Conservation (phyloP, 37 sponge, comb jelly and placozoan genomes). For the Beroe ovata region DNA sequence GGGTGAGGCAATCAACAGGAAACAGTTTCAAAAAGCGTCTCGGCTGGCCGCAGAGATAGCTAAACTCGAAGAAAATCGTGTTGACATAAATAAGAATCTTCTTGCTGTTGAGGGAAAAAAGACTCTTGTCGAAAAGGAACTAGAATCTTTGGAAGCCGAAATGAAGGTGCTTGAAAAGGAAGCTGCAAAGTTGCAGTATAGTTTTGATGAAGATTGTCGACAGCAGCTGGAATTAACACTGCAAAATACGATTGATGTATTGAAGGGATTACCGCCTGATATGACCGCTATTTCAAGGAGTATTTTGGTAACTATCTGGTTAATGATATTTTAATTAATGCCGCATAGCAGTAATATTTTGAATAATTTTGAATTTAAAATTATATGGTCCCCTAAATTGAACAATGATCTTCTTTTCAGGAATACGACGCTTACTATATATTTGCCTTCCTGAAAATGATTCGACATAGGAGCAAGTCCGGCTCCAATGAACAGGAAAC, state of each 20-base stretch:
- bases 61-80: not conserved
- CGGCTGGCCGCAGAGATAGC: not conserved
- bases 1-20: not conserved
- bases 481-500: not conserved
- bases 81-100: not conserved
- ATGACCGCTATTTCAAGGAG: not conserved
- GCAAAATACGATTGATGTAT: not conserved
- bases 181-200: not conserved
- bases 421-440: constrained; percentile 44
- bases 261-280: constrained; percentile 23
- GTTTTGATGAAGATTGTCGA: constrained; percentile 16
- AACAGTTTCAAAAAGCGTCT: constrained; percentile 18
- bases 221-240: not conserved
- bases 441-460: constrained; percentile 6
- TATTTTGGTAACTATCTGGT: not conserved
- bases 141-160: not conserved
- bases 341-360: too few species aligned
- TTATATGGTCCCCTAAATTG: too few species aligned
- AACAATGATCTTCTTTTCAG: too few species aligned
- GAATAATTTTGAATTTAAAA: too few species aligned
- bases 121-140: not conserved
- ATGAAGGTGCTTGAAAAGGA: not conserved
- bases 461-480: not conserved
- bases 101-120: not conserved
- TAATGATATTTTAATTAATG: too few species aligned